Conservation (phyloP, 23 tunicate genomes). For the Styela clava region DNA sequence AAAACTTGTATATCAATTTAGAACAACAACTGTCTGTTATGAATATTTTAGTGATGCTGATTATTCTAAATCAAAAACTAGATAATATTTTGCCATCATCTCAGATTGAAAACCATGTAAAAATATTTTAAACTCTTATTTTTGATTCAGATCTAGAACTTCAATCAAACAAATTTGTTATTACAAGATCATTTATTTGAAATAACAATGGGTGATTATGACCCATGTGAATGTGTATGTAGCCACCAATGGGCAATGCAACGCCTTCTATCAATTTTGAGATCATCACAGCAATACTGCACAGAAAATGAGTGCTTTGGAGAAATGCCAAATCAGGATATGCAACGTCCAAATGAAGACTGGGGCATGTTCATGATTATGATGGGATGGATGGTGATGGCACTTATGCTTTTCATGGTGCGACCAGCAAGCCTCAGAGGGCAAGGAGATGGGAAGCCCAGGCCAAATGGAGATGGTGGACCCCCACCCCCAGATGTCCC, state of each 20-base stretch:
- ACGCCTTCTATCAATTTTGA: slow-evolving; percentile 58
- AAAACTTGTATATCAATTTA: no score
- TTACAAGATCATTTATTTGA: no score
- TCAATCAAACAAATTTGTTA: neutral
- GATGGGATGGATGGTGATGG: slow-evolving; percentile 27
- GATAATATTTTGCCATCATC: no score
- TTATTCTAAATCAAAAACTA: no score
- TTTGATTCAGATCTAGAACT: neutral
- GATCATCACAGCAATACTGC: slow-evolving; percentile 86
- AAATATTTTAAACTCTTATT: no score
- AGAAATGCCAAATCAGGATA: slow-evolving; percentile 30
- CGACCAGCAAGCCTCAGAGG: slow-evolving; percentile 23
- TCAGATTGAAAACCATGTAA: no score
- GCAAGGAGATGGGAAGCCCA: slow-evolving; percentile 11
- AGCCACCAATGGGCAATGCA: slow-evolving; percentile 84
- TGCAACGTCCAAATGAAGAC: slow-evolving; percentile 19
- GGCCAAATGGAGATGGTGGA: neutral
- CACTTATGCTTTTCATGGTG: slow-evolving; percentile 20
- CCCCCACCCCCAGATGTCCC: slow-evolving; percentile 37
- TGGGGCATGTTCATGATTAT: slow-evolving; percentile 28
- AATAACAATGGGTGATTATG: slow-evolving; percentile 40
- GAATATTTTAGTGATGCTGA: no score
- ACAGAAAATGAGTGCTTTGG: slow-evolving; percentile 79
- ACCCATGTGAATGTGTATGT: slow-evolving; percentile 92
- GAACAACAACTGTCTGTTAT: no score